Evolutionary conservation across 2,113 vertebrate species (phyloP), one percentile per base, ranked within the genome.

Genomic region (Pollimyrus isidori): DNA sequence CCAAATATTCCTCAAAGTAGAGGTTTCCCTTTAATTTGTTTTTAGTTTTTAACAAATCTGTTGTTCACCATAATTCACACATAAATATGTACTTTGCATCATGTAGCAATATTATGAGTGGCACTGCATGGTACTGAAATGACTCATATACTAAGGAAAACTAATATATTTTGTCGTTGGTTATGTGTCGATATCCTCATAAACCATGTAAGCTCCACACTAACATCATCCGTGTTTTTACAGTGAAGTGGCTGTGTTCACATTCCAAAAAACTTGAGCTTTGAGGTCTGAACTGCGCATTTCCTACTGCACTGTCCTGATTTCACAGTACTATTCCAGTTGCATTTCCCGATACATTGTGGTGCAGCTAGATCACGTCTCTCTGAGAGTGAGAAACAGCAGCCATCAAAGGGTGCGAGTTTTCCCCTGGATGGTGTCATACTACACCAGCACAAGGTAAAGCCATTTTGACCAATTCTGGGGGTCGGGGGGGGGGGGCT

Each of bases 381-480:
- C 13, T 35, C 69, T 76, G 69, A 39, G 4, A 39, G 69, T 39
- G 35, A 80, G 73, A 30, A 80, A 6, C 35, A n/a, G 35, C 4
- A 17, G 30, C 73, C 73, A 80, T 19, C 13, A 15, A 80, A 35
- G 15, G 35, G 35, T 19, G 39, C 35, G 56, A 56, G 30, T 52
- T 65, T 87, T 89, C 88, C 88, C 56, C 35, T 26, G 62, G 23
- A 87, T 21, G n/a, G 53, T n/a, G 19, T 23, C 88, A n/a, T 30
- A 89, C 73, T 46, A 52, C 76, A 87, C 48, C 39, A 87, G 65
- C 19, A 52, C 49, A 90, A 73, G 90, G 83, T 62, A 90, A 89
- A 87, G 69, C 84, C 39, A 90, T 90, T 80, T 89, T 17, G n/a
- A 85, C 46, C 62, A 45, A 39, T 82, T 19, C n/a, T 35, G 5